Evolutionary conservation across 2,888 invertebrate species (phyloP), one percentile per base, ranked within the genome.

Genomic region (Abrostola tripartita): DNA sequence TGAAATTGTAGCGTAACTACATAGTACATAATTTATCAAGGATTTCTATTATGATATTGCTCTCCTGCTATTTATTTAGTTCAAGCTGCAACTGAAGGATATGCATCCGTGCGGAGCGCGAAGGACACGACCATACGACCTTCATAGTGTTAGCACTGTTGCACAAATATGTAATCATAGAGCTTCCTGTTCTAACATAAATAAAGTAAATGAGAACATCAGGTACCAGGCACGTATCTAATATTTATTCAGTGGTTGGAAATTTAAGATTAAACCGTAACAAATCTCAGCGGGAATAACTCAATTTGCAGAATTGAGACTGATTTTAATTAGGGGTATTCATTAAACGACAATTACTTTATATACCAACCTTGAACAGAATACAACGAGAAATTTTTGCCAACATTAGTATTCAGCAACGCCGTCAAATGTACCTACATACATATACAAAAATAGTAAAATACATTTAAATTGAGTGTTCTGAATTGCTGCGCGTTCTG

Each of bases 401-500:
- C 53, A 11, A 42, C 67, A 70, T 79, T 79, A 73, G 65, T 76
- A 79, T 79, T 76, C 76, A 64, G 56, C 52, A 50, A 14, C 53
- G 64, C 49, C 47, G 68, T 71, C 60, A 55, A 76, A 68, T 65
- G 53, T 72, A 65, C n/a, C n/a, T 56, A 67, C 56, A 72, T n/a
- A n/a, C n/a, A n/a, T n/a, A n/a, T n/a, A n/a, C n/a, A n/a, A n/a
- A n/a, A n/a, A n/a, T n/a, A n/a, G n/a, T n/a, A 56, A 74, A 71
- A 72, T 69, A 74, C 53, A 53, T 74, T 71, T 73, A 60, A 59
- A 76, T 74, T 76, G 77, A 68, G 64, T 76, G 68, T 51, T 59
- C 65, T 52, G 58, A 41, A 74, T 60, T 52, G 65, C 44, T 61
- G 24, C 53, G 47, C 61, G 63, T 44, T 64, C 50, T 51, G 42